Conservation (phyloP, 2,113 vertebrate species). For the Cygnus atratus region DNA sequence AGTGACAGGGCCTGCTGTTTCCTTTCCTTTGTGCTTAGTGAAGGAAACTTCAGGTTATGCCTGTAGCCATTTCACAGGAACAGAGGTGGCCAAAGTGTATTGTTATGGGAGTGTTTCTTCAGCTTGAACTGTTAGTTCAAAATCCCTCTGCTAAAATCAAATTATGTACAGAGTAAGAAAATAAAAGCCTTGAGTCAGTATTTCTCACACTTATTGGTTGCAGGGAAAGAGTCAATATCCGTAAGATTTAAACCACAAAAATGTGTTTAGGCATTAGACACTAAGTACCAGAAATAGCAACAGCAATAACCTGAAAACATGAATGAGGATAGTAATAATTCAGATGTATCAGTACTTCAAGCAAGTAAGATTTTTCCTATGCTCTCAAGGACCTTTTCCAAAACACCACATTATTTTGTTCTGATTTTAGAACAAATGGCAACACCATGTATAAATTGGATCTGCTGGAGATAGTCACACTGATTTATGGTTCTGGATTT, state of each 20-base stretch:
- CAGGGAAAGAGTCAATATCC: not conserved
- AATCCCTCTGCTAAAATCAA: not conserved
- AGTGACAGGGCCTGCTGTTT: not conserved
- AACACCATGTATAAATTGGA: not conserved
- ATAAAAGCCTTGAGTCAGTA: not conserved
- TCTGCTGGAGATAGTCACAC: not conserved
- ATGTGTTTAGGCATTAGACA: not conserved
- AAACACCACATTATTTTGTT: not conserved
- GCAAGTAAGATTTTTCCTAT: not conserved
- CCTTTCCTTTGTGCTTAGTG: not conserved
- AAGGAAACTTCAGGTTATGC: not conserved
- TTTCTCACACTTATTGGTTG: not conserved
- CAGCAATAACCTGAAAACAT: not conserved
- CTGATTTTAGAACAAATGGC: not conserved
- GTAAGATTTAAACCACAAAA: not conserved
- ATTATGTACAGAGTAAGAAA: not conserved
- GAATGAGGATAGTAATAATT: not conserved
- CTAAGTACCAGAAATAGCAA: not conserved
- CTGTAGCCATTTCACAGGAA: not conserved
- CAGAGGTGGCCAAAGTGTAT: not conserved
- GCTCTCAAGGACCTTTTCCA: not conserved
- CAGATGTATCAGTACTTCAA: not conserved
- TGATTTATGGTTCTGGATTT: not conserved
- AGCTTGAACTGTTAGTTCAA: not conserved
- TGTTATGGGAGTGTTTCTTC: not conserved